Percentiles rank a stretch among this genome's conserved stretches.
Conservation (phyloP, 2,113 vertebrate genomes). For the Sinocyclocheilus anshuiensis region DNA sequence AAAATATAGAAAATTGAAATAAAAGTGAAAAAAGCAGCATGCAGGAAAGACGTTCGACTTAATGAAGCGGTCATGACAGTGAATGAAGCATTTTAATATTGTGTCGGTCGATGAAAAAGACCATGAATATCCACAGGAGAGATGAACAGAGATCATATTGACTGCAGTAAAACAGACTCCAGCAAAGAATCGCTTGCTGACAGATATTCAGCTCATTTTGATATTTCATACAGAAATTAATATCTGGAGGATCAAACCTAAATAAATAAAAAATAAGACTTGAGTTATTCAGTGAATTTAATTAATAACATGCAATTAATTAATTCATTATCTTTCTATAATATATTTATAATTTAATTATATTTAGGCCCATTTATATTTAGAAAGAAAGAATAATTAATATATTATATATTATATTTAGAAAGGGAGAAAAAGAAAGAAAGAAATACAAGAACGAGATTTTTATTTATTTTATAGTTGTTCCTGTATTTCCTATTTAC, state of each 20-base stretch:
- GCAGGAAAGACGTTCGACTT: conserved; percentile 23
- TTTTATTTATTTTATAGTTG: background rate
- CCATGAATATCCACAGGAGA: conserved; percentile 38
- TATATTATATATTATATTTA: background rate
- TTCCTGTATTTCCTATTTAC: background rate
- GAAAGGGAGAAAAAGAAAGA: background rate
- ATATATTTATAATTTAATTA: background rate
- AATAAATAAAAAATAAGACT: background rate
- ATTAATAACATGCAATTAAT: background rate
- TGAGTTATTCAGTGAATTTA: background rate
- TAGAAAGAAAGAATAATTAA: background rate
- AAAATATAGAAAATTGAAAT: background rate
- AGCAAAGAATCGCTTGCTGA: conserved; percentile 11
- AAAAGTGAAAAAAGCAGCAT: background rate
- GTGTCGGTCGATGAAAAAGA: conserved; percentile 33
- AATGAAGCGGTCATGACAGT: conserved; percentile 34
- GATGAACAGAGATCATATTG: conserved; percentile 34
- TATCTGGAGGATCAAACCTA: background rate
- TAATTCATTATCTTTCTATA: background rate
- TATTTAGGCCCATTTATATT: background rate
- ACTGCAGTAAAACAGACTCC: conserved; percentile 18
- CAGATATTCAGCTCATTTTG: conserved; percentile 21
- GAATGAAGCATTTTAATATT: conserved; percentile 50
- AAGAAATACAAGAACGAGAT: background rate
- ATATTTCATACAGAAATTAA: background rate